phyloP scores from a whole-genome alignment of 2,888 invertebrate genomes.

The Drosophila diplacantha region DNA sequence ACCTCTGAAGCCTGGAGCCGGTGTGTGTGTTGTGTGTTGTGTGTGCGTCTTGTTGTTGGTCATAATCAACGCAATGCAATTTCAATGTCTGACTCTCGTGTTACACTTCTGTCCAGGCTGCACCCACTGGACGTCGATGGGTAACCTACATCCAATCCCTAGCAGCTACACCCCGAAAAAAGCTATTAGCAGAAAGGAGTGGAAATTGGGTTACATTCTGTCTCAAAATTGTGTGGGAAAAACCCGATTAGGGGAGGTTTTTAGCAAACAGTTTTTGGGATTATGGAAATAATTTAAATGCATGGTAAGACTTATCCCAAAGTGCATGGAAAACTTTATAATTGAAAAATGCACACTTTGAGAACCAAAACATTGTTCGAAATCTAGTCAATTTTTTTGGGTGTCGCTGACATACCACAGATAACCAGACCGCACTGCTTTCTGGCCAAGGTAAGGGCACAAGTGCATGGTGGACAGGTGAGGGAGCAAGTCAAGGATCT shows the following conservation, averaged over 20 bases:
- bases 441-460: conserved; percentile 26
- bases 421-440: conserved; percentile 1
- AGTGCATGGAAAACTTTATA: neutral
- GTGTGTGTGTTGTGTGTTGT: conserved; percentile 5
- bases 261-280: neutral
- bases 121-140: conserved; percentile 9
- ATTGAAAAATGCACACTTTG: neutral
- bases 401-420: neutral
- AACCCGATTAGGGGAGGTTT: neutral
- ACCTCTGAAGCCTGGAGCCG: conserved; percentile 6
- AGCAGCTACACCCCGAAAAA: conserved; percentile 4
- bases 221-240: too few species aligned
- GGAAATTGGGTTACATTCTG: conserved; percentile 1
- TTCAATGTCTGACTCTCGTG: conserved; percentile 68
- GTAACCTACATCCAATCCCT: neutral
- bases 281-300: neutral
- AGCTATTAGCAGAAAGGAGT: conserved; percentile 4
- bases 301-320: neutral
- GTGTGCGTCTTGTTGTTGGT: conserved; percentile 50
- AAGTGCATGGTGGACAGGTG: conserved; percentile 7
- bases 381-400: neutral
- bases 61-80: conserved; percentile 70
- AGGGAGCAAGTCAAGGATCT: conserved; percentile 23
- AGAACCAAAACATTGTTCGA: neutral
- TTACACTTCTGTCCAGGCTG: conserved; percentile 49